phyloP scores from a whole-genome alignment of 2,888 invertebrate species.

The Lumbricus terrestris region DNA sequence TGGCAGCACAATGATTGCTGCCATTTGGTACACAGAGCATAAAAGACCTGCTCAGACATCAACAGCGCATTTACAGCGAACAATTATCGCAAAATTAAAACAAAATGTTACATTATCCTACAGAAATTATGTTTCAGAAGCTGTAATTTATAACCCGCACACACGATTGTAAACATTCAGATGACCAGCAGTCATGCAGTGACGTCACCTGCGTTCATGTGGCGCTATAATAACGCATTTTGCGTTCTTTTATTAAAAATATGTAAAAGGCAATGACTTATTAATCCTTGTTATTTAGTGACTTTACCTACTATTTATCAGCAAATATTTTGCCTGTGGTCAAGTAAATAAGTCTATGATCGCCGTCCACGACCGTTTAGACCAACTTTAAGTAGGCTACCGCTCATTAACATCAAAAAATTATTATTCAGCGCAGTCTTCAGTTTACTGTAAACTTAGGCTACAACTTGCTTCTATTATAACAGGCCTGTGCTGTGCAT shows the following conservation, averaged over 20 bases:
- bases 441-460: too few relatives aligned
- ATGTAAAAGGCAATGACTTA: neutral
- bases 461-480: too few relatives aligned
- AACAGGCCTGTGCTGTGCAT: too few relatives aligned
- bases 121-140: neutral
- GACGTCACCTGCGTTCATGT: neutral
- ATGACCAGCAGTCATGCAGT: neutral
- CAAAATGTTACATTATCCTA: slow-evolving; percentile 3
- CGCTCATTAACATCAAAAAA: too few relatives aligned
- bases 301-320: too few relatives aligned
- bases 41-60: neutral
- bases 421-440: too few relatives aligned
- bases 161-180: neutral
- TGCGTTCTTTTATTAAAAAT: neutral
- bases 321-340: too few relatives aligned
- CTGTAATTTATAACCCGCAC: neutral
- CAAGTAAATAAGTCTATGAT: too few relatives aligned
- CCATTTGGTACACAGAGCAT: too few relatives aligned
- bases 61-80: neutral
- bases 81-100: neutral
- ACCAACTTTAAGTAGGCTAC: too few relatives aligned
- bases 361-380: too few relatives aligned
- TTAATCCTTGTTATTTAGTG: neutral
- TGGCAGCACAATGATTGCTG: neutral
- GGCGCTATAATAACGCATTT: neutral